Conservation (phyloP, 2,888 invertebrate species). For the Seladonia tumulorum region DNA sequence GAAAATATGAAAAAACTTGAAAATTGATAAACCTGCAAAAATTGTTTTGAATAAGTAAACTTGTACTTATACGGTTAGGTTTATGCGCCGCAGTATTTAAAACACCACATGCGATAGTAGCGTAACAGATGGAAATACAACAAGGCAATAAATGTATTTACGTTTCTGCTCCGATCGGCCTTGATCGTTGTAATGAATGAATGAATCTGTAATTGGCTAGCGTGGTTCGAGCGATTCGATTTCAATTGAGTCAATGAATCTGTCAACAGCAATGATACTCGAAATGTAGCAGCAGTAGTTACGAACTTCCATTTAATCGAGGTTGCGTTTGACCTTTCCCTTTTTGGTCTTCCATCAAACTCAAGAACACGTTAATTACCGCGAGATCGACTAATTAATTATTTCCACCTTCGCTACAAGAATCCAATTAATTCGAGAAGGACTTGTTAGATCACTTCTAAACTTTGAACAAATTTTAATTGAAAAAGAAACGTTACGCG, state of each 20-base stretch:
- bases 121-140: slow-evolving; percentile 17
- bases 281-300: slow-evolving; percentile 6
- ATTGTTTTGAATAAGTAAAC: neutral
- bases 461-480: neutral
- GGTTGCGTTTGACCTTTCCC: neutral
- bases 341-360: slow-evolving; percentile 7
- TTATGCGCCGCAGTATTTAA: neutral
- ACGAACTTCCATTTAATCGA: neutral
- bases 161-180: slow-evolving; percentile 9
- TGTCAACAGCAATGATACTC: slow-evolving; percentile 32
- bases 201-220: slow-evolving; percentile 42
- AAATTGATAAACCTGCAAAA: neutral
- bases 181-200: slow-evolving; percentile 37
- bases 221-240: slow-evolving; percentile 31
- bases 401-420: neutral
- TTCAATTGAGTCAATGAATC: slow-evolving; percentile 48
- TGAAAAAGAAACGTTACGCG: neutral
- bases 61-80: neutral
- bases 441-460: neutral
- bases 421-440: neutral
- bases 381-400: neutral
- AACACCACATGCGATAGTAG: slow-evolving; percentile 1
- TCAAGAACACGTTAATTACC: slow-evolving; percentile 1
- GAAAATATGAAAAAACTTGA: no score
- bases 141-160: slow-evolving; percentile 15